A percentile compares a stretch with the other conserved stretches of the same genome.
Evolutionary conservation across 2,888 invertebrate species (phyloP).

Genomic region (Amblyjoppa fuscipennis): DNA sequence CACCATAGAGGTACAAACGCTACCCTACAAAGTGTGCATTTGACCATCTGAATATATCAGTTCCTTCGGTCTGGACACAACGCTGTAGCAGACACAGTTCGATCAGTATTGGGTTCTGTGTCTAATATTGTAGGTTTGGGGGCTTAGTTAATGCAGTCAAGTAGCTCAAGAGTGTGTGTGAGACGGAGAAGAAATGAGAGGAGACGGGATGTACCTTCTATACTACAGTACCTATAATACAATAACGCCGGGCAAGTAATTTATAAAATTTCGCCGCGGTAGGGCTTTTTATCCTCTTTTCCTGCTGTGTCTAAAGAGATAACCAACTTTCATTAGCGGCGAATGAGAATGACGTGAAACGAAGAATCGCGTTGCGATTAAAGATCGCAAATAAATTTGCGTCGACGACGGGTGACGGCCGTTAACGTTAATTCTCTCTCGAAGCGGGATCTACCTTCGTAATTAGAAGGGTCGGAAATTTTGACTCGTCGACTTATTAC

Average conservation of each 20-base stretch:
- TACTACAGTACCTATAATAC: neutral
- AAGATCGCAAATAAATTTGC: conserved; percentile 37
- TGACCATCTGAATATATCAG: neutral
- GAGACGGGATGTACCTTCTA: neutral
- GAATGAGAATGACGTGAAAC: conserved; percentile 9
- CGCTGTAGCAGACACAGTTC: neutral
- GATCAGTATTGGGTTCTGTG: neutral
- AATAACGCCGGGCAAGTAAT: conserved; percentile 38
- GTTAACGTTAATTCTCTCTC: neutral
- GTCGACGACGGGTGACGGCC: neutral
- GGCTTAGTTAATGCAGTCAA: neutral
- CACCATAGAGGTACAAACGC: neutral
- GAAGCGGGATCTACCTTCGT: neutral
- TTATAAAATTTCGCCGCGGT: conserved; percentile 57
- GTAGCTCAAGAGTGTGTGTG: neutral
- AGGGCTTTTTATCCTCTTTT: conserved; percentile 9
- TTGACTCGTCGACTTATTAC: conserved; percentile 65
- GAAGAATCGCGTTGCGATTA: conserved; percentile 7
- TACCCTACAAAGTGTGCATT: neutral
- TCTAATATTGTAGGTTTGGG: neutral
- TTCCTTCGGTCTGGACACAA: neutral
- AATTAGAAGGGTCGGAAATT: conserved; percentile 50
- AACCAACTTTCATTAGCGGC: conserved; percentile 62
- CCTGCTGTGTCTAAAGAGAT: conserved; percentile 24
- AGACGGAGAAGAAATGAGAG: neutral